Conservation (phyloP, 2,113 vertebrate genomes). For the Sorex araneus region DNA sequence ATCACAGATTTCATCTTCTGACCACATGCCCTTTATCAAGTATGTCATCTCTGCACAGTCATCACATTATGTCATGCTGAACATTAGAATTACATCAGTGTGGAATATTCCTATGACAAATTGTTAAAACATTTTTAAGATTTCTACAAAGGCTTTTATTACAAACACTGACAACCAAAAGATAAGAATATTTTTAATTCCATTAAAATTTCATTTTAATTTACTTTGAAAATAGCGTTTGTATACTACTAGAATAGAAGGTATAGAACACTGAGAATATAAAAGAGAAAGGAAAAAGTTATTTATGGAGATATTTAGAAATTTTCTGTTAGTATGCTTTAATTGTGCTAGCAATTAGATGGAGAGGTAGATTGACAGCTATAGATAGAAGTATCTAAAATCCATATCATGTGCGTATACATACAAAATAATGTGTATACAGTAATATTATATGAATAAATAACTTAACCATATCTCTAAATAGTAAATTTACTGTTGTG, state of each 20-base stretch:
- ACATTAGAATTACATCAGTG: background rate
- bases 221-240: slow-evolving; percentile 32
- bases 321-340: background rate
- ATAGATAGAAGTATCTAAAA: background rate
- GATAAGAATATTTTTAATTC: too few species aligned
- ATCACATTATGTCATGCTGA: background rate
- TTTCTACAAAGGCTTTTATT: background rate
- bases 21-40: too few species aligned
- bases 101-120: background rate
- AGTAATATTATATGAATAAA: background rate
- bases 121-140: too few species aligned
- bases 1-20: too few species aligned
- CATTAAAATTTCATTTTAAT: background rate
- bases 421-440: background rate
- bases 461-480: background rate
- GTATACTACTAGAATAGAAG: background rate
- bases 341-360: background rate
- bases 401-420: background rate
- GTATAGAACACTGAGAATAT: background rate
- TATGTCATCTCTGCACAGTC: too few species aligned
- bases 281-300: background rate
- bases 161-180: background rate
- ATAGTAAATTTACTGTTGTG: slow-evolving; percentile 37
- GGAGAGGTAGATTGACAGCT: background rate
- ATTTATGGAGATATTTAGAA: background rate